Base-by-base conservation (phyloP, 2,888 invertebrate species). In the Miltochrista miniata region DNA sequence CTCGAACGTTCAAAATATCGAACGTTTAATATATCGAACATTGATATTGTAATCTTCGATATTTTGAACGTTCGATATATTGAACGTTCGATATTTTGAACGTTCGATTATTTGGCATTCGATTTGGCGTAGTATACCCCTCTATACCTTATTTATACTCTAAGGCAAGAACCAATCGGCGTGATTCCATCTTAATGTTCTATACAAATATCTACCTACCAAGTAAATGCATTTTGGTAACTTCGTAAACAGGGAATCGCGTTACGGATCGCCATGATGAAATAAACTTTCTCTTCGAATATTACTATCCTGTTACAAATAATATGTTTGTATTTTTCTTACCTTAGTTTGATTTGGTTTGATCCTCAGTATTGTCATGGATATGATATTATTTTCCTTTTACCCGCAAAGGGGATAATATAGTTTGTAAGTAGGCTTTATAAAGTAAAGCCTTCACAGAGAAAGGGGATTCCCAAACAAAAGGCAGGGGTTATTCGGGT, bases 291-390 rank as follows among this genome's bases (percentile, higher is more conserved):
- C 15, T 18, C 38, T 18, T 34, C 34, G 50, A 36, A 46, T 45
- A 44, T 49, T 39, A 30, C 18, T 36, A 51, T 49, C 48, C 48
- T 36, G 39, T 39, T 45, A 45, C 46, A 48, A 48, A 42, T 51
- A 52, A 55, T 52, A 31, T 54, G 40, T 50, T 50, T 14, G n/a
- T n/a, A 44, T 39, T 39, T 15, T 38, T 63, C 48, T 52, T 52
- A 51, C 46, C 54, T 54, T 34, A 14, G 5, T 24, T 44, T 61
- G n/a, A n/a, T n/a, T n/a, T n/a, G n/a, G n/a, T n/a, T 64, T 59
- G 54, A 56, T 65, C 56, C 62, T 41, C 40, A 45, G 54, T 37
- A 41, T 59, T 56, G 54, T 24, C 18, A 24, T 24, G 18, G 50
- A 56, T 55, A 48, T 50, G 43, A 51, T 46, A 61, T 51, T 48